phyloP scores from a whole-genome alignment of 2,888 invertebrate genomes.

The Heliconius ismenius region DNA sequence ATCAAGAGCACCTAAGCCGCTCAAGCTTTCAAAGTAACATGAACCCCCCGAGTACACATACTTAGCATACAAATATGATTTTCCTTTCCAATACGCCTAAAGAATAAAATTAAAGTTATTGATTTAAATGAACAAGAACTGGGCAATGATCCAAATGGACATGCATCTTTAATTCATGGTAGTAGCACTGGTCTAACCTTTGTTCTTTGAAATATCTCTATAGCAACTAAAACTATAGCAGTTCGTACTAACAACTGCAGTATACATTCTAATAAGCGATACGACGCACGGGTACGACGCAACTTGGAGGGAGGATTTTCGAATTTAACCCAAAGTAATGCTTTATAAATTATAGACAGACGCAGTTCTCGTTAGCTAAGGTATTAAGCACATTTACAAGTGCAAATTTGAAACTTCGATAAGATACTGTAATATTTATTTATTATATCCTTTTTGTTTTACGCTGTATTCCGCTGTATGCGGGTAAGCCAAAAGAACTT shows the following conservation, averaged over 20 bases:
- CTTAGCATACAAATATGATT: not conserved
- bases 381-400: no score
- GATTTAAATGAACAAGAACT: conserved; percentile 5
- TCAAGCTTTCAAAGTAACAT: conserved; percentile 12
- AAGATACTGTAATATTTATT: not conserved
- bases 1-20: conserved; percentile 15
- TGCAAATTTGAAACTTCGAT: not conserved
- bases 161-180: conserved; percentile 25
- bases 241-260: not conserved
- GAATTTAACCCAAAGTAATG: not conserved
- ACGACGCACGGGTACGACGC: not conserved
- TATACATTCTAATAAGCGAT: not conserved
- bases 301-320: not conserved
- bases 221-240: not conserved
- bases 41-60: not conserved
- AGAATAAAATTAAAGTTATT: not conserved
- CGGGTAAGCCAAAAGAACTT: no score
- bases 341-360: not conserved
- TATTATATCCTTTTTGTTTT: no score
- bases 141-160: not conserved
- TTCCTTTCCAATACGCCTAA: not conserved
- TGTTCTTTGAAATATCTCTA: conserved; percentile 22
- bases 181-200: not conserved
- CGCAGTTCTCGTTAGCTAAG: no score
- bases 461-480: no score